Percentiles rank a stretch among this genome's conserved stretches.
These are phyloP conservation scores for Actenoides hombroni DNA, from an alignment of 2,113 vertebrate species.

Conservation along the genomic window DNA sequence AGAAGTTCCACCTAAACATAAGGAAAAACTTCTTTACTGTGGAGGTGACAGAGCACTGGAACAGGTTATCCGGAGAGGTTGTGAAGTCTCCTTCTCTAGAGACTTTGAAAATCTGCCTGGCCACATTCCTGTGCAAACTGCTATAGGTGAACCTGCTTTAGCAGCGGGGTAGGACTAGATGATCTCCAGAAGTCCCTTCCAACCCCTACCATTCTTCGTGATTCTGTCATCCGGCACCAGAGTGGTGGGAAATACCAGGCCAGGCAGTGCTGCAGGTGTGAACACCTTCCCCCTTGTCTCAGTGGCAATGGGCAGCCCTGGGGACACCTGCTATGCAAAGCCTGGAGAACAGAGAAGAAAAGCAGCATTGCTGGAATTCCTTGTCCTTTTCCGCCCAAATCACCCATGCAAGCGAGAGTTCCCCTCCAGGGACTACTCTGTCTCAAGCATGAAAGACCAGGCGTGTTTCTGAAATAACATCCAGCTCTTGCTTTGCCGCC, in stretches of 20 bases:
- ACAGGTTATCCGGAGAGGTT: not conserved
- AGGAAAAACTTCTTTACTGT: not conserved
- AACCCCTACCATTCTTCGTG: not conserved
- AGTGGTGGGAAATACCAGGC: not conserved
- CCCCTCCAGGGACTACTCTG: not conserved
- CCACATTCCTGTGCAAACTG: not conserved
- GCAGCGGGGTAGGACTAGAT: not conserved
- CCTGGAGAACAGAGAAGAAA: constrained; percentile 2
- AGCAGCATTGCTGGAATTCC: constrained; percentile 43
- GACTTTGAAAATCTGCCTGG: not conserved
- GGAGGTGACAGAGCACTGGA: not conserved
- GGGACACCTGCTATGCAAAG: not conserved
- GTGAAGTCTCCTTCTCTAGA: not conserved
- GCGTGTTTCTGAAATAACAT: constrained; percentile 56
- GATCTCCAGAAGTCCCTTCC: not conserved
- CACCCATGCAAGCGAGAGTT: not conserved
- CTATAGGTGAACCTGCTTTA: not conserved
- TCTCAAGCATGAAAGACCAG: constrained; percentile 37
- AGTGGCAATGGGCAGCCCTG: not conserved
- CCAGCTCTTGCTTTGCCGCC: constrained; percentile 17
- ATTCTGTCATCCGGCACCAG: not conserved
- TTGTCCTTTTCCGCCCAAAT: not conserved
- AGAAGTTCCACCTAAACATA: no score
- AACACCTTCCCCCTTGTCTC: not conserved
- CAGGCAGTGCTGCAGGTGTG: not conserved